Evolutionary conservation across 2,113 vertebrate genomes (phyloP).

Genomic region (Emydocephalus ijimae): DNA sequence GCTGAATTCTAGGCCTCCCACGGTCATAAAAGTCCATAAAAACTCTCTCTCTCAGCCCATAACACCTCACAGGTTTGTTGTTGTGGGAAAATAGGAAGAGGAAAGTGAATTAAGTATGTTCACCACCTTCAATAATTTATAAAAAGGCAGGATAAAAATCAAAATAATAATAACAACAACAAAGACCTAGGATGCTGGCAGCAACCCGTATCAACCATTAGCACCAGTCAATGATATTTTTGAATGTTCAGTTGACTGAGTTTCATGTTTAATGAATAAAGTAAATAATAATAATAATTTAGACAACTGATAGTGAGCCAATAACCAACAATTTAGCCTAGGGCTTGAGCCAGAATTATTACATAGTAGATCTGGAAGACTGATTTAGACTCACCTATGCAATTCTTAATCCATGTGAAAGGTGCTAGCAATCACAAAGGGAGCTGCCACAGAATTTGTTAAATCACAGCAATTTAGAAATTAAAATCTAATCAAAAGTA

Average conservation of each 20-base stretch:
- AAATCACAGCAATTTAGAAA: background rate
- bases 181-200: too few relatives aligned
- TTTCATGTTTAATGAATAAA: too few relatives aligned
- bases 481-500: background rate
- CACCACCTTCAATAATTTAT: background rate
- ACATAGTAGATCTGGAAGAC: background rate
- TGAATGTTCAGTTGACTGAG: too few relatives aligned
- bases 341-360: background rate
- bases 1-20: background rate
- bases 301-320: background rate
- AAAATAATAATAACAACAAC: background rate
- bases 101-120: background rate
- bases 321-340: background rate
- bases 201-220: too few relatives aligned
- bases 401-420: background rate
- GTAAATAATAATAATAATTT: background rate
- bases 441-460: background rate
- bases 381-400: background rate
- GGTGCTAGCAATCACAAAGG: background rate
- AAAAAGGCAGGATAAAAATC: background rate
- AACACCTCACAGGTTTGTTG: background rate
- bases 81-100: background rate
- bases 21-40: background rate
- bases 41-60: background rate
- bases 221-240: too few relatives aligned